Base-by-base conservation (phyloP, 2,113 vertebrate species). In the Entelurus aequoreus region DNA sequence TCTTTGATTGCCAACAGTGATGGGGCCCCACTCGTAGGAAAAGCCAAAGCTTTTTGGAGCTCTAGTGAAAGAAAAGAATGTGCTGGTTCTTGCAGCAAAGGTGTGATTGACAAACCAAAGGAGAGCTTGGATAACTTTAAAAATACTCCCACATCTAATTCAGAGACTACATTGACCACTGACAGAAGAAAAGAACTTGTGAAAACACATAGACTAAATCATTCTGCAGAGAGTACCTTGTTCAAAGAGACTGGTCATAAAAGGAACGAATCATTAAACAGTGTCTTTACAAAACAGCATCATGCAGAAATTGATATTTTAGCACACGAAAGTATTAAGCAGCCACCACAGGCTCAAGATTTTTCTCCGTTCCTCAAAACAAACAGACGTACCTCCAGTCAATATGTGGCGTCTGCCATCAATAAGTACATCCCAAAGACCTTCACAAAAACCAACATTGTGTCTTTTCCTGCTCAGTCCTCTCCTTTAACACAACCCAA, bases 401-500 rank as follows among this genome's bases (percentile, higher is more conserved):
- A 95, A 59, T 95, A 99, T 1, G 90, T 99, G 73, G 94, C 94
- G 2, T 95, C 94, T 62, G 94, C 93, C 44, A 94, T 97, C 74
- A 79, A 88, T 71, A 94, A 88, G 84, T 86, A 91, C 21, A 84
- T 77, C 84, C 61, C 73, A 28, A 81, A 62, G 58, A 57, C 78
- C 11, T 51, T 71, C 8, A 62, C 42, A 51, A 81, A 79, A 74
- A 72, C 70, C 19, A 71, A 28, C 54, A 63, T 1, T 36, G 62
- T 61, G 54, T 66, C 69, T 13, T 72, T 56, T 1, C 6, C 53
- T 16, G 46, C 19, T 6, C 56, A 82, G 15, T 76, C 72, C 6
- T 52, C 63, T 37, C 21, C 62, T 8, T 54, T 63, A 54, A 72
- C 66, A 16, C 46, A 65, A 1, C 40, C 9, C 42, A 63, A 57